These are phyloP conservation scores for Psammodynastes pulverulentus DNA, from an alignment of 2,113 vertebrate species.

Conservation along the genomic window DNA sequence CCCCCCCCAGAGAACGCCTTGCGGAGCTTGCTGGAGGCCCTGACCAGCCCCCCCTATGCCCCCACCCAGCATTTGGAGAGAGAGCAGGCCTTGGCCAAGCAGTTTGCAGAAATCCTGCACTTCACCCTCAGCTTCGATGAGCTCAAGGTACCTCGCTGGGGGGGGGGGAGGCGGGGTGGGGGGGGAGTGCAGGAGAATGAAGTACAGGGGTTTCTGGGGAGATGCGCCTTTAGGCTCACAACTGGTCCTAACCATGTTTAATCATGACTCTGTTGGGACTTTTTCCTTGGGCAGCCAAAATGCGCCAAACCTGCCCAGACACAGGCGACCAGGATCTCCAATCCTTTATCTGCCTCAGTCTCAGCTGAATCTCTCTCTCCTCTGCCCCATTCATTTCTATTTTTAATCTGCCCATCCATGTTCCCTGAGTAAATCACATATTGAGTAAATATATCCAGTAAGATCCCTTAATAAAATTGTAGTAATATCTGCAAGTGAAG, in stretches of 20 bases:
- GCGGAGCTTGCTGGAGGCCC: slow-evolving; percentile 86
- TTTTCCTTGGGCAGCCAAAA: neutral
- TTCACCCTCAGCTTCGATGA: slow-evolving; percentile 92
- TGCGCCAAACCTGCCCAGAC: neutral
- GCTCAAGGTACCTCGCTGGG: slow-evolving; percentile 75
- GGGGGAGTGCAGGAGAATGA: accelerated
- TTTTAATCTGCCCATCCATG: neutral
- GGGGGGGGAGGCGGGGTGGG: accelerated
- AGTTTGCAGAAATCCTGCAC: slow-evolving; percentile 90
- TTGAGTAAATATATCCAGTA: neutral
- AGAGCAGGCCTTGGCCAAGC: slow-evolving; percentile 88
- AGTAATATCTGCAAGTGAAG: neutral
- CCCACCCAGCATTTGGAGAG: slow-evolving; percentile 89
- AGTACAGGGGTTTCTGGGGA: neutral
- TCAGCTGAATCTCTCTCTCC: neutral
- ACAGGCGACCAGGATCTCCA: neutral
- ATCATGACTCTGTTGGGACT: neutral
- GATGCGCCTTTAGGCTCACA: neutral
- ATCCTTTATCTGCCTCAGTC: neutral
- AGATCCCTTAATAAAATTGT: neutral
- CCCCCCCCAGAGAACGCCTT: slow-evolving; percentile 77
- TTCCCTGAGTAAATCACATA: neutral
- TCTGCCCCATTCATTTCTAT: neutral
- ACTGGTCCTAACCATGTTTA: neutral
- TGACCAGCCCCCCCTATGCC: slow-evolving; percentile 85